Conservation (phyloP, 2,888 invertebrate genomes). For the Elmis aenea region DNA sequence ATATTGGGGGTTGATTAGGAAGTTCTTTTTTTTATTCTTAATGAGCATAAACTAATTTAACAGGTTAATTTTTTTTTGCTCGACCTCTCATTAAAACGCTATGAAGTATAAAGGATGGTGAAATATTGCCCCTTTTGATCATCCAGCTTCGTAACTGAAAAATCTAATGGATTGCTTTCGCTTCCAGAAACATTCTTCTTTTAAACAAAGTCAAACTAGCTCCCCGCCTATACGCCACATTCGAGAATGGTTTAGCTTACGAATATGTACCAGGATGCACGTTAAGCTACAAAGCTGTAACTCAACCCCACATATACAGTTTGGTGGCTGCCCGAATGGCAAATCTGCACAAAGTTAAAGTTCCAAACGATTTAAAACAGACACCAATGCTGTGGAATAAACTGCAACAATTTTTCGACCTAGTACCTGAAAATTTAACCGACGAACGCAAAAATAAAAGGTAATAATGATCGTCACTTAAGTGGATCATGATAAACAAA, state of each 20-base stretch:
- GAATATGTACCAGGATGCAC: constrained; percentile 80
- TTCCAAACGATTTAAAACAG: constrained; percentile 29
- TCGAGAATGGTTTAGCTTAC: constrained; percentile 91
- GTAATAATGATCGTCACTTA: no score
- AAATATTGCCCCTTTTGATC: no score
- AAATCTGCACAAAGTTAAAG: constrained; percentile 66
- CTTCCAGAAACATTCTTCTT: constrained; percentile 50
- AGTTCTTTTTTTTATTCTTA: no score
- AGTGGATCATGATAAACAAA: no score
- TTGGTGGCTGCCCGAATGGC: constrained; percentile 80
- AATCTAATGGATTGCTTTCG: no score
- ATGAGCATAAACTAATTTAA: no score
- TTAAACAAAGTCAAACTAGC: constrained; percentile 73
- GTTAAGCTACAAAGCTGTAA: constrained; percentile 61
- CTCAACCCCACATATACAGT: constrained; percentile 61
- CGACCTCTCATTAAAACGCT: no score
- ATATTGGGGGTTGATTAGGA: no score
- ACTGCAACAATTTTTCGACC: constrained; percentile 64
- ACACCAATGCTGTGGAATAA: constrained; percentile 74
- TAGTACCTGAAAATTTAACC: constrained; percentile 67
- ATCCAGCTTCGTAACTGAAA: no score
- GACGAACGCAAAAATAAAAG: constrained; percentile 64
- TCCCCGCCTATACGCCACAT: constrained; percentile 82
- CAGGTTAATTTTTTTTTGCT: no score
- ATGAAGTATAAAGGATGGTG: no score